Evolutionary conservation across 2,888 invertebrate species (phyloP).

Genomic region (Ophonus ardosiacus): DNA sequence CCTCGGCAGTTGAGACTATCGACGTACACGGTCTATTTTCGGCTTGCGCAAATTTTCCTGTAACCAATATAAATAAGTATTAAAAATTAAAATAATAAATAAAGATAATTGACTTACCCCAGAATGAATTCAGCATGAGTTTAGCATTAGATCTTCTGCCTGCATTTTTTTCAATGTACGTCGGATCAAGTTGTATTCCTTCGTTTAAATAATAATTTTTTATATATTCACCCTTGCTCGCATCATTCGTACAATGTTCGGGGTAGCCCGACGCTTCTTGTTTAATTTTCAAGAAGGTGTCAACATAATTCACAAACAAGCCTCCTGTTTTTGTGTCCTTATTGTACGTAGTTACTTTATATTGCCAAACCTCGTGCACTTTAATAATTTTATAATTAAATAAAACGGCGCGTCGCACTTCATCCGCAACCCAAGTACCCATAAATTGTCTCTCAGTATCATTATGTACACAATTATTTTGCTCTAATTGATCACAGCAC

Average conservation of each 20-base stretch:
- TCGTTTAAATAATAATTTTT: constrained; percentile 37
- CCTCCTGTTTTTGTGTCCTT: constrained; percentile 11
- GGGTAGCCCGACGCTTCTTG: constrained; percentile 65
- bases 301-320: constrained; percentile 34
- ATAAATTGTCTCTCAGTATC: no score
- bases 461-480: no score
- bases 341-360: no score
- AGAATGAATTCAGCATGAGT: constrained; percentile 51
- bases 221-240: constrained; percentile 62
- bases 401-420: no score
- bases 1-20: neutral
- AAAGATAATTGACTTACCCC: constrained; percentile 62
- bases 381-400: no score
- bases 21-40: neutral
- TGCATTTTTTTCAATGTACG: no score
- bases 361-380: no score
- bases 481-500: no score
- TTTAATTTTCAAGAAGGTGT: constrained; percentile 34
- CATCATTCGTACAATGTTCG: constrained; percentile 61
- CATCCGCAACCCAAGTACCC: no score
- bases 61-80: neutral
- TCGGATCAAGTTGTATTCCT: neutral
- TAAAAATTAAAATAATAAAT: constrained; percentile 57
- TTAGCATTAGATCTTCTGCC: constrained; percentile 34
- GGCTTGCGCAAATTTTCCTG: constrained; percentile 32